Conservation (phyloP, 92 coral and sea anemone genomes). For the Nematostella vectensis region DNA sequence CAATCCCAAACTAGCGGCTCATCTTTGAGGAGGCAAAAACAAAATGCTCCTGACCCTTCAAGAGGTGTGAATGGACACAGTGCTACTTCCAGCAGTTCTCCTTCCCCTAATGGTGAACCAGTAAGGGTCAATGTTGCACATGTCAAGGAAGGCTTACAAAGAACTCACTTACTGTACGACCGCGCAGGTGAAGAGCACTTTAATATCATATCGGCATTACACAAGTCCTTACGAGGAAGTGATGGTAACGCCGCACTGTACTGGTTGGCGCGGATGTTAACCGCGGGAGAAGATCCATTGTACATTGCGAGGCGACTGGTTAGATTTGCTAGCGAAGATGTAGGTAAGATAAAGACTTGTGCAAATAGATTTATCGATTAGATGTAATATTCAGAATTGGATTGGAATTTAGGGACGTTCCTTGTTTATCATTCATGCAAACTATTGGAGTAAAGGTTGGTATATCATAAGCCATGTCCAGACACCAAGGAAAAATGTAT, state of each 20-base stretch:
- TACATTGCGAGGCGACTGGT: conserved; percentile 89
- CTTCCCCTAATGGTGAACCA: background rate
- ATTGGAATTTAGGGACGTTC: no score
- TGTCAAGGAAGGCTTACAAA: conserved; percentile 80
- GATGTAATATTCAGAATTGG: no score
- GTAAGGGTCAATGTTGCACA: conserved; percentile 51
- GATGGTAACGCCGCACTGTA: conserved; percentile 93
- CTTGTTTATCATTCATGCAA: no score
- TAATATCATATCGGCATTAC: conserved; percentile 89
- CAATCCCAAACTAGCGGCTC: conserved; percentile 72
- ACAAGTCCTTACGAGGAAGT: conserved; percentile 91
- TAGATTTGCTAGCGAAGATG: conserved; percentile 94
- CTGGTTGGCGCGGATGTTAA: conserved; percentile 95
- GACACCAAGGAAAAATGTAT: no score
- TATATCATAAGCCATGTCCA: no score
- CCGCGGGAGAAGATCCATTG: conserved; percentile 92
- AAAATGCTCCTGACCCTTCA: background rate
- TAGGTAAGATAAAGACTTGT: conserved; percentile 43
- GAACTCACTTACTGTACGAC: conserved; percentile 84
- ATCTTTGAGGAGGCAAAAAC: conserved; percentile 5
- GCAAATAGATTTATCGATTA: background rate
- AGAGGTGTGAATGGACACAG: background rate
- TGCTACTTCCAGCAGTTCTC: background rate
- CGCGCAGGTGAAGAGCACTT: conserved; percentile 92
- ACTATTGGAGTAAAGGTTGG: no score